phyloP scores from a whole-genome alignment of 2,797 vertebrate genomes.

The Microhierax caerulescens region DNA sequence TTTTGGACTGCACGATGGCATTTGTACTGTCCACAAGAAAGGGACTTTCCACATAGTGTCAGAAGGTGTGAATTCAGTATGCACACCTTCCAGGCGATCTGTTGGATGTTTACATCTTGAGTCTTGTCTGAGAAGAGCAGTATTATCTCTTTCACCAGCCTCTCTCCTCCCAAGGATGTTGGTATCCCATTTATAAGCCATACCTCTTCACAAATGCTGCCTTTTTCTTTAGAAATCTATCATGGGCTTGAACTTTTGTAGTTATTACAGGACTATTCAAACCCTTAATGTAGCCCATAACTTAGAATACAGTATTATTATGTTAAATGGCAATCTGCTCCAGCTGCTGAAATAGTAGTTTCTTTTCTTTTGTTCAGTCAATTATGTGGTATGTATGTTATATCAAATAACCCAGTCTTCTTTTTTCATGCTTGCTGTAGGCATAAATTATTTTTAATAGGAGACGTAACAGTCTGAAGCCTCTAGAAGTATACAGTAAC shows the following conservation, averaged over 20 bases:
- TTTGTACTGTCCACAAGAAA: neutral
- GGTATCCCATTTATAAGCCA: neutral
- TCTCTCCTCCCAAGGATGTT: neutral
- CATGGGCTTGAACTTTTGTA: neutral
- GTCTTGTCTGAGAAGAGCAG: neutral
- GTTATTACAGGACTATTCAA: neutral
- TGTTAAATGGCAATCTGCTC: neutral
- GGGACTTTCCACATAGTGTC: neutral
- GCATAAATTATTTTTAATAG: neutral
- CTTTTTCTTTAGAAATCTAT: neutral
- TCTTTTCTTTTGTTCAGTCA: neutral
- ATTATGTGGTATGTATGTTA: neutral
- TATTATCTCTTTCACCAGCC: neutral
- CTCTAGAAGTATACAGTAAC: neutral
- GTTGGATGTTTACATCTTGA: neutral
- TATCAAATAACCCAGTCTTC: neutral
- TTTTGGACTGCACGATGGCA: neutral
- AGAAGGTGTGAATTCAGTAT: neutral
- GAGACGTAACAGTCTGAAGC: neutral
- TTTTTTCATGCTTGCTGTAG: neutral
- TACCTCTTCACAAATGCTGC: neutral
- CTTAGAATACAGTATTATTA: neutral
- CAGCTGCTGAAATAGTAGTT: neutral
- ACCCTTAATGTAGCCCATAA: neutral
- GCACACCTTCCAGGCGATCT: neutral